Evolutionary conservation across 2,113 vertebrate species (phyloP).

Genomic region (Hydropotes inermis): DNA sequence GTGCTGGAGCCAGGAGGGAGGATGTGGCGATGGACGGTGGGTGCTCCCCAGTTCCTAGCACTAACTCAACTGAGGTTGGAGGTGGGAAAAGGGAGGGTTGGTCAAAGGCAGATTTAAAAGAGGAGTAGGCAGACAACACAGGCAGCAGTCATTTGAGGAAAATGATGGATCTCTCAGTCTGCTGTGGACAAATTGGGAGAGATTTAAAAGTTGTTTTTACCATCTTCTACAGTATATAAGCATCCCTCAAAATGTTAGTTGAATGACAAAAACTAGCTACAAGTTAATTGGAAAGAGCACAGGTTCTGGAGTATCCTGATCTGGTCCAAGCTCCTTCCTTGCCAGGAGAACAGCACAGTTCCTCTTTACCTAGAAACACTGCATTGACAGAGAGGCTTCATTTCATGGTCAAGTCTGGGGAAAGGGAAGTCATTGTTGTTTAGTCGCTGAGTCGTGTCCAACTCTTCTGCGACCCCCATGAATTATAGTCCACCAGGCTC

Average conservation of each 20-base stretch:
- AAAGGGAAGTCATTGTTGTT: neutral
- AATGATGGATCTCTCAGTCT: neutral
- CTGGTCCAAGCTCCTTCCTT: neutral
- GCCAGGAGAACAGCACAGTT: neutral
- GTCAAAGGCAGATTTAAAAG: neutral
- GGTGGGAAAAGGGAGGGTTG: neutral
- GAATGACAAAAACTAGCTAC: neutral
- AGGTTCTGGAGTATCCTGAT: neutral
- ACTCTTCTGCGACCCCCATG: neutral
- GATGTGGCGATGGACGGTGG: fast-evolving
- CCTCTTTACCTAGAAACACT: neutral
- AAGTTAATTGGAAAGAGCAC: neutral
- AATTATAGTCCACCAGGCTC: neutral
- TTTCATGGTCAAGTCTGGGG: neutral
- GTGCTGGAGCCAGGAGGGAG: neutral
- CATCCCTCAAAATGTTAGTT: neutral
- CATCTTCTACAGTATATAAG: neutral
- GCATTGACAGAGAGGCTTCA: neutral
- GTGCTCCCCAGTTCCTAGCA: slow-evolving; percentile 24
- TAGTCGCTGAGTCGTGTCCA: neutral
- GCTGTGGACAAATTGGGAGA: neutral
- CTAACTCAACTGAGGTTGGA: neutral
- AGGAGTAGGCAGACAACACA: neutral
- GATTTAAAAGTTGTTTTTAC: neutral
- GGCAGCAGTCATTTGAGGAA: neutral